Evolutionary conservation across 2,113 vertebrate species (phyloP).

Genomic region (Myotis davidii): DNA sequence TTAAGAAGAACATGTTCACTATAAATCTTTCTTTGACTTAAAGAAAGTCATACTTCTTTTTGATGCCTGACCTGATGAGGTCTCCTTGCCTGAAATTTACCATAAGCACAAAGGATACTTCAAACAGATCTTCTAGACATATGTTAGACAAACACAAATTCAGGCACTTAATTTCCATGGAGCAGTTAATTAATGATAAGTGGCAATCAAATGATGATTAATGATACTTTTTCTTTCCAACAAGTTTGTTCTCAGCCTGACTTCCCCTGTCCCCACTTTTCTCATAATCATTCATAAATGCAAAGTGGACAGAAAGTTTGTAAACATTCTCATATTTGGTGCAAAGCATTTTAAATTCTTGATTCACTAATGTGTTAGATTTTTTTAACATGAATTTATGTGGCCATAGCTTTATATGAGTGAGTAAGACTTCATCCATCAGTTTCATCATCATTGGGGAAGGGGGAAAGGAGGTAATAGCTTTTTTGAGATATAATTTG

Average conservation of each 20-base stretch:
- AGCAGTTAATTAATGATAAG: not conserved
- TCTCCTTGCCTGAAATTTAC: not conserved
- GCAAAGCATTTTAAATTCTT: not conserved
- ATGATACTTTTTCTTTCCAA: not conserved
- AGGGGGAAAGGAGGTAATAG: not conserved
- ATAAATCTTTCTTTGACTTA: not conserved
- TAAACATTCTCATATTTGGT: not conserved
- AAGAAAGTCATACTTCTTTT: not conserved
- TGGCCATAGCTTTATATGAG: not conserved
- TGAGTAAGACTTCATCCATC: not conserved
- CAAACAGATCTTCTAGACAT: not conserved
- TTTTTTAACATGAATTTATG: not conserved
- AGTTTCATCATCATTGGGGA: not conserved
- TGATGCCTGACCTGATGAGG: not conserved
- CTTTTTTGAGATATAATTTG: conserved; percentile 8
- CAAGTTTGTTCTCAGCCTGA: not conserved
- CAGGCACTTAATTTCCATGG: not conserved
- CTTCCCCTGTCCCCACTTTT: not conserved
- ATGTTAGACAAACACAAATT: not conserved
- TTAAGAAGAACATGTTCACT: not conserved
- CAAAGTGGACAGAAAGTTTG: not conserved
- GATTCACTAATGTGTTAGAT: not conserved
- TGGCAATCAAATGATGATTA: not conserved
- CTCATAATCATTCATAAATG: not conserved
- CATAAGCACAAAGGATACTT: not conserved